A percentile compares a stretch with the other conserved stretches of the same genome.
Evolutionary conservation across 2,797 vertebrate species (phyloP).

Genomic region (Myiothlypis chrysogaster): DNA sequence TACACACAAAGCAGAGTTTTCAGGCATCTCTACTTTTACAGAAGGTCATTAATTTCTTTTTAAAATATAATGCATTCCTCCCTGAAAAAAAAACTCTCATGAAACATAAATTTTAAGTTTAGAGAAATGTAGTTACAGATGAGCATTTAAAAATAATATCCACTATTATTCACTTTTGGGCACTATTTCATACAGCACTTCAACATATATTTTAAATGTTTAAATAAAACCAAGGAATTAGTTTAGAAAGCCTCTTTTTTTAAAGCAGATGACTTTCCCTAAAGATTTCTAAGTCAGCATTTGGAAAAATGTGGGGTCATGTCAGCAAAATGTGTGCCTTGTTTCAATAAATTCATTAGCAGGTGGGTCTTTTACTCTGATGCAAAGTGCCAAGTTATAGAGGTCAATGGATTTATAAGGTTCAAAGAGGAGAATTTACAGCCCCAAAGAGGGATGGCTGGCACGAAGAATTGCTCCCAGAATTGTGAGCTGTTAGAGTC

Average conservation of each 20-base stretch:
- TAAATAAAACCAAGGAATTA: slow-evolving; percentile 42
- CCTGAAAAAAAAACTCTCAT: slow-evolving; percentile 14
- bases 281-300: slow-evolving; percentile 19
- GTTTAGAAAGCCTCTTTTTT: slow-evolving; percentile 24
- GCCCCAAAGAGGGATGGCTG: neutral
- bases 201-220: slow-evolving; percentile 35
- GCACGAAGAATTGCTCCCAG: neutral
- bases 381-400: slow-evolving; percentile 35
- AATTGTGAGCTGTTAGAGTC: neutral
- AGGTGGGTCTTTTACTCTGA: slow-evolving; percentile 41
- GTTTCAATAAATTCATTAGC: slow-evolving; percentile 55
- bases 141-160: slow-evolving; percentile 59
- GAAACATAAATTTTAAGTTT: slow-evolving; percentile 65
- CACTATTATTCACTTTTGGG: slow-evolving; percentile 60
- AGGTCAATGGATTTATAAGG: slow-evolving; percentile 57
- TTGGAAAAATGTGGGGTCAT: slow-evolving; percentile 8
- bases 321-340: slow-evolving; percentile 24
- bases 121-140: slow-evolving; percentile 40
- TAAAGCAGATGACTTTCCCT: slow-evolving; percentile 24
- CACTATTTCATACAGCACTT: slow-evolving; percentile 50
- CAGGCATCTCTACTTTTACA: slow-evolving; percentile 65
- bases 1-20: slow-evolving; percentile 54
- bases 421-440: slow-evolving; percentile 48
- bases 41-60: slow-evolving; percentile 68
- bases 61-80: slow-evolving; percentile 52